Conservation (phyloP, 2,888 invertebrate genomes). For the Diogma glabrata region DNA sequence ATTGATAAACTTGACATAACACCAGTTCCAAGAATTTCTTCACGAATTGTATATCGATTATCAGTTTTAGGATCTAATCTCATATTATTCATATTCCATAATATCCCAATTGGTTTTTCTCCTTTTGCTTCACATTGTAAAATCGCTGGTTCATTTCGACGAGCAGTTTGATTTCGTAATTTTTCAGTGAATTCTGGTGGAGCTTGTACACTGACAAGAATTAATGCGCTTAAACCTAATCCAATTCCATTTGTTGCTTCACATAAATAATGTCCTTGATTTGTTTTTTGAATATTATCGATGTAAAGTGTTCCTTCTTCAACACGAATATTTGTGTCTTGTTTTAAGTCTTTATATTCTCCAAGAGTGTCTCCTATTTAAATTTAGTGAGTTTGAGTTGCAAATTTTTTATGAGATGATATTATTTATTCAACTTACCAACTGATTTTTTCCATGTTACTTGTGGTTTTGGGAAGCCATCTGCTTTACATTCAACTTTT, state of each 20-base stretch:
- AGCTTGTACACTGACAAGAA: slow-evolving; percentile 85
- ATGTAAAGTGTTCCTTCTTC: slow-evolving; percentile 89
- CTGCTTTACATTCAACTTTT: slow-evolving; percentile 90
- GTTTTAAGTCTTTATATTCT: slow-evolving; percentile 86
- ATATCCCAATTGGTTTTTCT: slow-evolving; percentile 87
- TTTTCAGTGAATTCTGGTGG: slow-evolving; percentile 91
- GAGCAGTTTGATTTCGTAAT: slow-evolving; percentile 80
- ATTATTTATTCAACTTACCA: slow-evolving; percentile 44
- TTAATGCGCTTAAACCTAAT: slow-evolving; percentile 86
- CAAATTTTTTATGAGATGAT: neutral
- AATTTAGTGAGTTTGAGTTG: neutral
- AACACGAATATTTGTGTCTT: slow-evolving; percentile 81
- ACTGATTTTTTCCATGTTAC: slow-evolving; percentile 94
- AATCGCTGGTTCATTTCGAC: slow-evolving; percentile 82
- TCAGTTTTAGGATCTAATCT: slow-evolving; percentile 81
- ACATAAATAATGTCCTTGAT: slow-evolving; percentile 90
- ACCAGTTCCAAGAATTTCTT: slow-evolving; percentile 78
- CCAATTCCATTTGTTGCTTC: slow-evolving; percentile 95
- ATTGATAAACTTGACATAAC: slow-evolving; percentile 82
- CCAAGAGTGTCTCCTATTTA: slow-evolving; percentile 73
- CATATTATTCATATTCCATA: slow-evolving; percentile 93
- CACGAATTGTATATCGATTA: slow-evolving; percentile 72
- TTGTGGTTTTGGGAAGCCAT: slow-evolving; percentile 88
- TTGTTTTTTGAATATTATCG: slow-evolving; percentile 81
- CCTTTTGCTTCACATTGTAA: slow-evolving; percentile 87